phyloP scores from a whole-genome alignment of 2,113 vertebrate species.

The Stegastes partitus region DNA sequence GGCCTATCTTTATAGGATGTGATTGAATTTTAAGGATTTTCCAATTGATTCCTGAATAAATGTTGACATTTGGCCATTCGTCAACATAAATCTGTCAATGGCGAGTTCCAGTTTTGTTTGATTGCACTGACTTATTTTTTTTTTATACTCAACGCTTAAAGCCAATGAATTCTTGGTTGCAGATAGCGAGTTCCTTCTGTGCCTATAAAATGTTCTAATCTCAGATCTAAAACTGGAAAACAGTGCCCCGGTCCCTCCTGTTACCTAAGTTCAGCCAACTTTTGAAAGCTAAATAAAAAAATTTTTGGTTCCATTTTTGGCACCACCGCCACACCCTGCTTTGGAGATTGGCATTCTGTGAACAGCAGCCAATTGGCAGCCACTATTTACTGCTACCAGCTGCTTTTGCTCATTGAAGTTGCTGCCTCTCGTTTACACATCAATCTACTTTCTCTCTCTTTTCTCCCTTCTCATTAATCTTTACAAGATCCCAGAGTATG shows the following conservation, averaged over 20 bases:
- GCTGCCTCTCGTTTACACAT: slow-evolving; percentile 67
- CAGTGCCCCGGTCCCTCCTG: slow-evolving; percentile 3
- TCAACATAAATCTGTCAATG: slow-evolving; percentile 33
- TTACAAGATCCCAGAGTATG: slow-evolving; percentile 72
- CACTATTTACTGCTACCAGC: slow-evolving; percentile 73
- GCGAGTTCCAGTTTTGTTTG: slow-evolving; percentile 9
- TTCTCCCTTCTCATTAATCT: slow-evolving; percentile 73
- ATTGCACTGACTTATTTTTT: background rate
- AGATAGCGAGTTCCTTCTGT: slow-evolving; percentile 7
- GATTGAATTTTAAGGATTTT: slow-evolving; percentile 58
- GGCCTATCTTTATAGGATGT: slow-evolving; percentile 42
- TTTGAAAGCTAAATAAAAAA: slow-evolving; percentile 28
- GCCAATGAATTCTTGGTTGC: background rate
- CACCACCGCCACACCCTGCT: slow-evolving; percentile 57
- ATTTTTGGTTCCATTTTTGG: slow-evolving; percentile 37
- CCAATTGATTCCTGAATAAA: slow-evolving; percentile 34
- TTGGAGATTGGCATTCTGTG: slow-evolving; percentile 70
- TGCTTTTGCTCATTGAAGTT: slow-evolving; percentile 69
- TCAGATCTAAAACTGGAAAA: slow-evolving; percentile 18
- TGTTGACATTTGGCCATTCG: slow-evolving; percentile 28
- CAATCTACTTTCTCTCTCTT: slow-evolving; percentile 54
- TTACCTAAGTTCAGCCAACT: slow-evolving; percentile 14
- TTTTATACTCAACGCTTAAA: background rate
- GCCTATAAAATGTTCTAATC: slow-evolving; percentile 23
- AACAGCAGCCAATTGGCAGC: slow-evolving; percentile 77